Evolutionary conservation across 2,888 invertebrate species (phyloP).

Genomic region (Aporophyla lueneburgensis): DNA sequence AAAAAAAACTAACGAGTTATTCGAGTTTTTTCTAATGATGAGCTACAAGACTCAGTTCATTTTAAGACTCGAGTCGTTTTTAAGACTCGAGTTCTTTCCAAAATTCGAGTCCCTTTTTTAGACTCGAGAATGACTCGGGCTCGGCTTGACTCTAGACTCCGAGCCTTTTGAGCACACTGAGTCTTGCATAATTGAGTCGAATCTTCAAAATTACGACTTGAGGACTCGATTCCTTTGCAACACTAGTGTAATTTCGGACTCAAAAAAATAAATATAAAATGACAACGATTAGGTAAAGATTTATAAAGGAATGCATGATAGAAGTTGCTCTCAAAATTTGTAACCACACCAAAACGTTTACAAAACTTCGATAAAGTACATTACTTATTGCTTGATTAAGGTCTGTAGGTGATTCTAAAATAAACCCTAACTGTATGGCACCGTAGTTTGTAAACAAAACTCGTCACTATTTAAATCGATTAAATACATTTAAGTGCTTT

Average conservation of each 20-base stretch:
- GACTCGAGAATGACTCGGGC: too few relatives aligned
- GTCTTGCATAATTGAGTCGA: too few relatives aligned
- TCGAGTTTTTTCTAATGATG: too few relatives aligned
- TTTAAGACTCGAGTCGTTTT: too few relatives aligned
- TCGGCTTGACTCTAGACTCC: too few relatives aligned
- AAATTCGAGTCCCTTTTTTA: too few relatives aligned
- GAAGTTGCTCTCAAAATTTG: conserved; percentile 27
- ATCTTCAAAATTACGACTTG: too few relatives aligned
- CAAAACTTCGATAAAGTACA: conserved; percentile 36
- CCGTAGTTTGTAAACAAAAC: conserved; percentile 52
- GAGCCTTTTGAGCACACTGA: too few relatives aligned
- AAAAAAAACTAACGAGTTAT: too few relatives aligned
- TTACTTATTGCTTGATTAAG: conserved; percentile 33
- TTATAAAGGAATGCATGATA: conserved; percentile 40
- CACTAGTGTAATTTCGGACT: conserved; percentile 47
- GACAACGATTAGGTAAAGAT: conserved; percentile 44
- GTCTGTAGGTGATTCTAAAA: conserved; percentile 31
- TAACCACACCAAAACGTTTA: conserved; percentile 41
- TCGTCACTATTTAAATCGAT: conserved; percentile 50
- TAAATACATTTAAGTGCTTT: conserved; percentile 69
- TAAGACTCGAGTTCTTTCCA: too few relatives aligned
- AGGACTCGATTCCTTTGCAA: too few relatives aligned
- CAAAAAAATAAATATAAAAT: conserved; percentile 33
- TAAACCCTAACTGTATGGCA: conserved; percentile 36
- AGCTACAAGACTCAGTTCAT: too few relatives aligned